A percentile compares a stretch with the other conserved stretches of the same genome.
Evolutionary conservation across 2,888 invertebrate genomes (phyloP).

Genomic region (Stegana nigrithorax): DNA sequence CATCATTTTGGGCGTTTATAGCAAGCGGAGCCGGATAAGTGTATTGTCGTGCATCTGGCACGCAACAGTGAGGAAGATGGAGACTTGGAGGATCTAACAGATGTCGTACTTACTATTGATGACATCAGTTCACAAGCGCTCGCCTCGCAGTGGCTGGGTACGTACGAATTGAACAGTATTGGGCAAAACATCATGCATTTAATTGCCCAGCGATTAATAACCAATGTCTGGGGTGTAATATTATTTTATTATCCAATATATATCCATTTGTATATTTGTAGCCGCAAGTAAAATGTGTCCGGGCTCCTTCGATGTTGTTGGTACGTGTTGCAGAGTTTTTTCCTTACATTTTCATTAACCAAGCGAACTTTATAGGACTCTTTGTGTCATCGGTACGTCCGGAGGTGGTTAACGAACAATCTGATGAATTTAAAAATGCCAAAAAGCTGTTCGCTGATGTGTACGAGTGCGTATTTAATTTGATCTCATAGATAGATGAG

Average conservation of each 20-base stretch:
- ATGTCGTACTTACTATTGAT: slow-evolving; percentile 43
- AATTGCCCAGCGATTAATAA: no score
- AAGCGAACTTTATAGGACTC: no score
- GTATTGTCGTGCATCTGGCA: slow-evolving; percentile 83
- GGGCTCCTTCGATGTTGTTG: slow-evolving; percentile 88
- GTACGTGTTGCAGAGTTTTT: slow-evolving; percentile 54
- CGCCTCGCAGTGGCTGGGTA: slow-evolving; percentile 80
- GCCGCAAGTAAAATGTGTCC: slow-evolving; percentile 91
- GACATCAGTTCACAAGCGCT: slow-evolving; percentile 58
- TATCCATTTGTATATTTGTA: no score
- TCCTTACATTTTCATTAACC: neutral
- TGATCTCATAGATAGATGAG: neutral
- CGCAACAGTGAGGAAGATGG: slow-evolving; percentile 75
- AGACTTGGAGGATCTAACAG: slow-evolving; percentile 45
- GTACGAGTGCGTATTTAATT: slow-evolving; percentile 51
- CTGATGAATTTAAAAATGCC: slow-evolving; percentile 50
- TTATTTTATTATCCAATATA: no score
- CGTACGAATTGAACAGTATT: no score
- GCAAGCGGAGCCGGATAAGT: slow-evolving; percentile 74
- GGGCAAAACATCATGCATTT: no score
- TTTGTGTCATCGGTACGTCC: slow-evolving; percentile 80
- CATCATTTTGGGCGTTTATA: slow-evolving; percentile 27
- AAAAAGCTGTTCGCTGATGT: slow-evolving; percentile 57
- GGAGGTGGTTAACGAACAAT: slow-evolving; percentile 69
- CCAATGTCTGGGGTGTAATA: no score